Conservation (phyloP, 1,140 invertebrate genomes). For the Bombus fervidus region DNA sequence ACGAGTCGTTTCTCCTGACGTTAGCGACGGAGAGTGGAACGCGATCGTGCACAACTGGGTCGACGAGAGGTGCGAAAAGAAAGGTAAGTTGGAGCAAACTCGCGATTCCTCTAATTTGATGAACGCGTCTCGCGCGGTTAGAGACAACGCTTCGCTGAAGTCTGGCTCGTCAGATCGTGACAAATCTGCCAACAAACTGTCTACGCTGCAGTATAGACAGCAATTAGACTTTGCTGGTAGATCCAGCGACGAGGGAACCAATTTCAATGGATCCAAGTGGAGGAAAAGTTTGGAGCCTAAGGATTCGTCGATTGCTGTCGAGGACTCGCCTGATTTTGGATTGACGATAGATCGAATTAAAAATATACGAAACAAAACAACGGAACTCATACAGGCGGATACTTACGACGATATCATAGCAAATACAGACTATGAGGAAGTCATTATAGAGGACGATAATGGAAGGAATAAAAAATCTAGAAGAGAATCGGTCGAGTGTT, state of each 20-base stretch:
- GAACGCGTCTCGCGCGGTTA: background rate
- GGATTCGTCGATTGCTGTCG: no score
- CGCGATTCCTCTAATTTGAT: background rate
- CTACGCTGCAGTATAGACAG: background rate
- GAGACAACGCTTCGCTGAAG: background rate
- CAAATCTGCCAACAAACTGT: no score
- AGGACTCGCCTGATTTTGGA: slow-evolving; percentile 1
- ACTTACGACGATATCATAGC: slow-evolving; percentile 56
- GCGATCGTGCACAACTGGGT: slow-evolving; percentile 4
- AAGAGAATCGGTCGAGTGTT: background rate
- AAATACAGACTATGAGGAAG: slow-evolving; percentile 5
- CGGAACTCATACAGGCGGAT: slow-evolving; percentile 23
- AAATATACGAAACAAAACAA: background rate
- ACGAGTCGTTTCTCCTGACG: background rate
- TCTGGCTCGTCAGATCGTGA: no score
- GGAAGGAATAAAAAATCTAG: background rate
- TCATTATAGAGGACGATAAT: background rate
- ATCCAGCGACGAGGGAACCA: background rate
- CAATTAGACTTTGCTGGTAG: no score
- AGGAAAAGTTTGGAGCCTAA: background rate
- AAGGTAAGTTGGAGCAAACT: background rate
- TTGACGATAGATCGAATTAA: slow-evolving; percentile 33
- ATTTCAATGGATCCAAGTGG: background rate
- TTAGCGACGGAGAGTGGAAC: background rate
- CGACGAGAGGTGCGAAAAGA: background rate